These are phyloP conservation scores for Microctenopoma steveboyesi DNA, from an alignment of 2,797 vertebrate species.

Conservation along the genomic window DNA sequence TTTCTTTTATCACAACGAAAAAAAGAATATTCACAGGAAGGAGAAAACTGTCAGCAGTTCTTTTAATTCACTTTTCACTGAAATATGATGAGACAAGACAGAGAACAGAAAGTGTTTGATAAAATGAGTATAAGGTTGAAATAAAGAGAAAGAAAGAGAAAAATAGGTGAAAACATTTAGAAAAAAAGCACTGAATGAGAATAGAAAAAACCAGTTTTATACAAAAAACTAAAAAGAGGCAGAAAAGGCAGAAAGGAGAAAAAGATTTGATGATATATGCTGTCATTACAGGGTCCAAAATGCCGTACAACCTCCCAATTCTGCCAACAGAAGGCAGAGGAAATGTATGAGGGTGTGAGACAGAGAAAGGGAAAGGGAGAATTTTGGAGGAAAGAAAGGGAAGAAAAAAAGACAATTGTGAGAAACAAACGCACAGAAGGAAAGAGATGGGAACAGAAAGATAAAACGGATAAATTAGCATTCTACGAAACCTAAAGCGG, in stretches of 20 bases:
- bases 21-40: conserved; percentile 30
- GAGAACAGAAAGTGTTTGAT: conserved; percentile 9
- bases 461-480: conserved; percentile 30
- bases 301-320: conserved; percentile 43
- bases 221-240: conserved; percentile 7
- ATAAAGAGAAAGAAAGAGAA: neutral
- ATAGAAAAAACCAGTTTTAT: neutral
- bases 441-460: conserved; percentile 20
- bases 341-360: conserved; percentile 18
- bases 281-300: conserved; percentile 30
- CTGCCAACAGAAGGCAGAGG: conserved; percentile 23
- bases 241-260: neutral
- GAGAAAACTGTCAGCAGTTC: conserved; percentile 31
- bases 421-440: conserved; percentile 19
- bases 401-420: conserved; percentile 13
- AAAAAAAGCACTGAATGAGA: neutral
- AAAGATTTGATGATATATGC: conserved; percentile 15
- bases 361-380: conserved; percentile 7
- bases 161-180: conserved; percentile 9
- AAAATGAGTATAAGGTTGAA: neutral
- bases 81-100: conserved; percentile 38
- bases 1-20: conserved; percentile 33
- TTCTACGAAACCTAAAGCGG: conserved; percentile 23
- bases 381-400: neutral
- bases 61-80: conserved; percentile 33